phyloP scores from a whole-genome alignment of 1,140 invertebrate species.

The Antheraea mylitta region DNA sequence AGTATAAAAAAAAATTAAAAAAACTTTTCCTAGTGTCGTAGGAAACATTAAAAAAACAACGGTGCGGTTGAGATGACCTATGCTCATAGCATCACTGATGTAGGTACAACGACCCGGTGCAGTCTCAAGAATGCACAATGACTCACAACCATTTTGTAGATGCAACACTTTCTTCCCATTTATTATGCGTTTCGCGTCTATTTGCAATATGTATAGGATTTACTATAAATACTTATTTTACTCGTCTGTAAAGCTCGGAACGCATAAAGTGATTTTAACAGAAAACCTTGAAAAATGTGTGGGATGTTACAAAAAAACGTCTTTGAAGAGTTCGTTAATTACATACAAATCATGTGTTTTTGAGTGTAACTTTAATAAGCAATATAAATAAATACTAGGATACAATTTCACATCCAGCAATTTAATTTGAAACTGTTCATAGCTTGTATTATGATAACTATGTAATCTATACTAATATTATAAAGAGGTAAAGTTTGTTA shows the following conservation, averaged over 20 bases:
- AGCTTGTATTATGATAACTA: too few species aligned
- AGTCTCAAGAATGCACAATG: conserved; percentile 62
- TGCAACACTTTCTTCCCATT: neutral
- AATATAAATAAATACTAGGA: too few species aligned
- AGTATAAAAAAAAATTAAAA: too few species aligned
- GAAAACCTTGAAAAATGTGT: neutral
- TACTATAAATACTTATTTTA: conserved; percentile 3
- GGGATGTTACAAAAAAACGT: too few species aligned
- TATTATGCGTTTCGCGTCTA: neutral
- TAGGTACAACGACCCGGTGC: conserved; percentile 43
- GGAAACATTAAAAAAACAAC: too few species aligned
- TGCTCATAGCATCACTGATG: conserved; percentile 21
- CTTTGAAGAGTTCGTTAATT: too few species aligned
- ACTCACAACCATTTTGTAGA: conserved; percentile 30
- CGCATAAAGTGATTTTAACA: neutral
- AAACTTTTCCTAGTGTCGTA: neutral
- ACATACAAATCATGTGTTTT: too few species aligned
- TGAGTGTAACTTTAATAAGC: too few species aligned
- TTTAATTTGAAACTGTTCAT: too few species aligned
- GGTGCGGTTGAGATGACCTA: neutral
- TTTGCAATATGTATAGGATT: neutral
- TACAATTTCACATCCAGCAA: too few species aligned
- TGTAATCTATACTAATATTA: too few species aligned
- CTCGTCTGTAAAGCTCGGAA: neutral
- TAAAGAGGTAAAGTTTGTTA: too few species aligned